Evolutionary conservation across 2,797 vertebrate genomes (phyloP).

Genomic region (Nasua narica): DNA sequence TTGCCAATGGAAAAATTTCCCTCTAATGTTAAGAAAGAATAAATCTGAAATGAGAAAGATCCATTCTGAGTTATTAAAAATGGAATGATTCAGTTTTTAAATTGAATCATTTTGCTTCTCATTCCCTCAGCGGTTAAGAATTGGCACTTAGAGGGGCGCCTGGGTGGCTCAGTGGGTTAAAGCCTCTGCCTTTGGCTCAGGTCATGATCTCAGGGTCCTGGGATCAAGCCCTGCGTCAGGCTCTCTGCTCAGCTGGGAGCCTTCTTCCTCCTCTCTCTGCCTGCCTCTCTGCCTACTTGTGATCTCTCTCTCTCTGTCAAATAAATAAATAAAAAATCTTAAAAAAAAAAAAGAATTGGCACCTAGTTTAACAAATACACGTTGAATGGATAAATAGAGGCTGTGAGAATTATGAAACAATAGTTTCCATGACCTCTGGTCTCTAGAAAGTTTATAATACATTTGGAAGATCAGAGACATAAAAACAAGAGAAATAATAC

Average conservation of each 20-base stretch:
- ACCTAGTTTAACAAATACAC: too few species aligned
- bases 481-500: background rate
- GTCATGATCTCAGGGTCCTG: too few species aligned
- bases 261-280: too few species aligned
- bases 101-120: background rate
- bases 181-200: too few species aligned
- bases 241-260: too few species aligned
- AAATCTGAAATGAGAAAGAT: background rate
- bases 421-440: background rate
- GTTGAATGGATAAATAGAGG: too few species aligned
- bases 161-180: too few species aligned
- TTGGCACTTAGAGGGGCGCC: too few species aligned
- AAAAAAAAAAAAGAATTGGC: background rate
- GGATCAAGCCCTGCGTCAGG: too few species aligned
- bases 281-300: too few species aligned
- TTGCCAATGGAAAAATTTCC: background rate
- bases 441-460: background rate
- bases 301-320: too few species aligned
- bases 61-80: background rate
- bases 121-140: background rate
- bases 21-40: background rate
- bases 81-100: background rate
- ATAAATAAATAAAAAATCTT: too few species aligned
- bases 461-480: background rate
- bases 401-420: background rate